Evolutionary conservation across 2,113 vertebrate species (phyloP).

Genomic region (Cyprichromis sp.): DNA sequence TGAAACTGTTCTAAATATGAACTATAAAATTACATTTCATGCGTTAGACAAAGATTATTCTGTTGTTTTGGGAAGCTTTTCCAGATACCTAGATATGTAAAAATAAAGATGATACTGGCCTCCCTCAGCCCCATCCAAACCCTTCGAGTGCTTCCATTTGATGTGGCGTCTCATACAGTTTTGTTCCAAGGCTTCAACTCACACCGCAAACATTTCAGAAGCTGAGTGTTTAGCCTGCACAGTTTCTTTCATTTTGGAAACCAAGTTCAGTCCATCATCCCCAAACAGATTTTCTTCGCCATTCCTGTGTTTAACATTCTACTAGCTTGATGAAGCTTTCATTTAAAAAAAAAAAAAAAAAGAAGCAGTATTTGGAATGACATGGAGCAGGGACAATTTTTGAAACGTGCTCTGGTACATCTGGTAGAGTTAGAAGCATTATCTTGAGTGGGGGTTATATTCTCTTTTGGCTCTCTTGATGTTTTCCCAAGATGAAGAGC

Average conservation of each 20-base stretch:
- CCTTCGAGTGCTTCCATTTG: background rate
- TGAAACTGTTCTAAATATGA: background rate
- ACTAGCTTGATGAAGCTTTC: background rate
- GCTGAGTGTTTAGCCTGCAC: background rate
- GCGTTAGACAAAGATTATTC: background rate
- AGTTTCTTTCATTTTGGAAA: background rate
- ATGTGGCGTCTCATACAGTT: background rate
- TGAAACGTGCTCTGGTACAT: background rate
- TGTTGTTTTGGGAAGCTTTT: background rate
- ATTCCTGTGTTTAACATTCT: background rate
- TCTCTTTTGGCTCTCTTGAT: background rate
- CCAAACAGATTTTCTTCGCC: background rate
- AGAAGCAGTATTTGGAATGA: background rate
- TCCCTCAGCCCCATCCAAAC: background rate
- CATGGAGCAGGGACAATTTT: background rate
- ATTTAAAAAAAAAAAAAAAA: background rate
- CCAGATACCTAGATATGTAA: background rate
- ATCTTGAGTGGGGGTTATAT: background rate
- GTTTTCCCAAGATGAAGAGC: background rate
- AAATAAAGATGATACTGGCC: background rate
- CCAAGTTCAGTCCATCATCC: background rate
- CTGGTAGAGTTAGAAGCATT: background rate
- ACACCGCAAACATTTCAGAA: background rate
- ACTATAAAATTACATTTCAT: background rate
- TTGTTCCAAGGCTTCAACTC: background rate